These are phyloP conservation scores for Ectobius pallidus DNA, from an alignment of 2,888 invertebrate species.

Conservation along the genomic window DNA sequence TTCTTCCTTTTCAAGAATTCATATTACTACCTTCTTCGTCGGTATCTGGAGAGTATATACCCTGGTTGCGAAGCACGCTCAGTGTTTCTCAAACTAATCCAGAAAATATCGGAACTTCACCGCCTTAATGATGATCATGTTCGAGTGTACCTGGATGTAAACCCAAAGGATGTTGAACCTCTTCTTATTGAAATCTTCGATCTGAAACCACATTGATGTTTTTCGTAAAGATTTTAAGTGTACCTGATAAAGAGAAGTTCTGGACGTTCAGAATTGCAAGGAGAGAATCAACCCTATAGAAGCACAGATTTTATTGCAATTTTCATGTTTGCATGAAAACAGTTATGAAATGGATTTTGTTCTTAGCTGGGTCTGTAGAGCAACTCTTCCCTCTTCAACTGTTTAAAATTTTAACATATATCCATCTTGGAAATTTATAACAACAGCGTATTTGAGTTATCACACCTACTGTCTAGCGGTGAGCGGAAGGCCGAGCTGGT, in stretches of 20 bases:
- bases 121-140: slow-evolving; percentile 90
- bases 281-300: no score
- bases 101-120: slow-evolving; percentile 89
- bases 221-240: neutral
- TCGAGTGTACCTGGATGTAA: slow-evolving; percentile 88
- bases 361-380: no score
- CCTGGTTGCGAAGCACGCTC: slow-evolving; percentile 86
- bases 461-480: no score
- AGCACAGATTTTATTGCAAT: no score
- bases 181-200: slow-evolving; percentile 95
- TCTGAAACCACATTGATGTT: slow-evolving; percentile 64
- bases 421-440: no score
- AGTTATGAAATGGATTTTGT: no score
- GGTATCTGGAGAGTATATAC: slow-evolving; percentile 83
- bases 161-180: slow-evolving; percentile 90
- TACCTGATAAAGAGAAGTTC: neutral
- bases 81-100: slow-evolving; percentile 84
- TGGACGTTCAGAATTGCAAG: no score
- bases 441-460: no score
- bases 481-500: no score
- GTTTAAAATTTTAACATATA: no score
- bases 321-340: no score
- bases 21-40: slow-evolving; percentile 85
- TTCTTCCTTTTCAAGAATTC: slow-evolving; percentile 79
- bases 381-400: no score